phyloP scores from a whole-genome alignment of 2,113 vertebrate species.

The Hippopotamus amphibius region DNA sequence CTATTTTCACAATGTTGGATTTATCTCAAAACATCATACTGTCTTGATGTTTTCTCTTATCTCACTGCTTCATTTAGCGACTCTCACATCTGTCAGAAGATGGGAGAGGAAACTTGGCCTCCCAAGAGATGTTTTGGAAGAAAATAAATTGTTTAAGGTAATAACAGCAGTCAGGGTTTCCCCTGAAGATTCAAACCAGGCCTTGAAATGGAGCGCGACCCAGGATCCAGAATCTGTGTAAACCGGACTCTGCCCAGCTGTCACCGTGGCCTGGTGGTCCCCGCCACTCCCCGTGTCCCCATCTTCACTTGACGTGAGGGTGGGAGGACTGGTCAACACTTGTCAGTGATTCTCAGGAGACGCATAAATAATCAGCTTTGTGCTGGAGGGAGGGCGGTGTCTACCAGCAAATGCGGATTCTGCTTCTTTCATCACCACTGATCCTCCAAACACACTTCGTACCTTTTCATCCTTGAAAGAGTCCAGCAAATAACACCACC shows the following conservation, averaged over 20 bases:
- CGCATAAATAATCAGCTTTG: accelerated
- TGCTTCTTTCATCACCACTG: accelerated
- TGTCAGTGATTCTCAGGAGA: background rate
- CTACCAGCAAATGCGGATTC: background rate
- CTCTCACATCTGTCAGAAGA: conserved; percentile 49
- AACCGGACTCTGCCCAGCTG: accelerated
- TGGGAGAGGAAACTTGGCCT: background rate
- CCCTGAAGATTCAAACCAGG: background rate
- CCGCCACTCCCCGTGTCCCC: accelerated
- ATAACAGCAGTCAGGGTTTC: background rate
- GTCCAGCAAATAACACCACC: background rate
- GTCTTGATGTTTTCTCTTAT: background rate
- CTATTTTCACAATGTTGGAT: conserved; percentile 8
- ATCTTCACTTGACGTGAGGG: accelerated
- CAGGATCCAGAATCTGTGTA: accelerated
- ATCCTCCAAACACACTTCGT: background rate
- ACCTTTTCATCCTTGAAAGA: background rate
- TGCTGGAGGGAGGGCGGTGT: background rate
- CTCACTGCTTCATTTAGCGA: background rate
- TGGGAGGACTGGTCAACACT: accelerated
- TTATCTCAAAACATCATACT: background rate
- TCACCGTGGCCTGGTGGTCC: background rate
- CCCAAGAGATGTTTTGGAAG: background rate
- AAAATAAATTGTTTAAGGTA: background rate
- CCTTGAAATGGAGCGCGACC: background rate